phyloP scores from a whole-genome alignment of 2,888 invertebrate genomes.

The Acrobasis suavella region DNA sequence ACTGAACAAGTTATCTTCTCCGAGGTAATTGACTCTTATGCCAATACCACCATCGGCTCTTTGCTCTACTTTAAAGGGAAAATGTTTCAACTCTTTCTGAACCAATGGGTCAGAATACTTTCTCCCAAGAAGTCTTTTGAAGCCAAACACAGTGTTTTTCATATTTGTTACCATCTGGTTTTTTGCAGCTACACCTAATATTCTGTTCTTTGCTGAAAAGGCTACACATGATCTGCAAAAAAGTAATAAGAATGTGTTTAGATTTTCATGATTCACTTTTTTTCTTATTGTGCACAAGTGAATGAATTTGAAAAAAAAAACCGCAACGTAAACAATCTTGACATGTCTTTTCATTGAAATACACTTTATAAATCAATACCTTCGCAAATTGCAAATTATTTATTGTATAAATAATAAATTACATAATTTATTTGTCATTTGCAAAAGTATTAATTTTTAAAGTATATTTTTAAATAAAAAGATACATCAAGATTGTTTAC shows the following conservation, averaged over 20 bases:
- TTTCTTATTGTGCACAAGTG: no score
- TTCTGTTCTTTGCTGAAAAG: conserved; percentile 95
- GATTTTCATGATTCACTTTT: no score
- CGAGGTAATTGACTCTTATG: conserved; percentile 93
- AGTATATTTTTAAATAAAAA: no score
- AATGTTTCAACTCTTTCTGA: conserved; percentile 89
- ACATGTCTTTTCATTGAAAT: no score
- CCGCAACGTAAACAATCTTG: no score
- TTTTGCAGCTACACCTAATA: conserved; percentile 97
- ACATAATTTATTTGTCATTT: no score
- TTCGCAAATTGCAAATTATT: no score
- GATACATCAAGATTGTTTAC: no score
- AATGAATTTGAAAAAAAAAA: no score
- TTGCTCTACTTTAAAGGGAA: conserved; percentile 91
- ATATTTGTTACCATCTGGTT: conserved; percentile 98
- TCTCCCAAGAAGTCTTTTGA: conserved; percentile 96
- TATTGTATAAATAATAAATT: no score
- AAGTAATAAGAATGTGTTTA: conserved; percentile 13
- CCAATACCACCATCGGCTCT: conserved; percentile 91
- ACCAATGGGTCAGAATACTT: conserved; percentile 94
- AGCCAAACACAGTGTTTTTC: conserved; percentile 97
- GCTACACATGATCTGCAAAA: conserved; percentile 96
- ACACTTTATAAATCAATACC: no score
- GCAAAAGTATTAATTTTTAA: no score
- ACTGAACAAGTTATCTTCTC: conserved; percentile 91